Evolutionary conservation across 2,797 vertebrate species (phyloP).

Genomic region (Galagoides demidoff): DNA sequence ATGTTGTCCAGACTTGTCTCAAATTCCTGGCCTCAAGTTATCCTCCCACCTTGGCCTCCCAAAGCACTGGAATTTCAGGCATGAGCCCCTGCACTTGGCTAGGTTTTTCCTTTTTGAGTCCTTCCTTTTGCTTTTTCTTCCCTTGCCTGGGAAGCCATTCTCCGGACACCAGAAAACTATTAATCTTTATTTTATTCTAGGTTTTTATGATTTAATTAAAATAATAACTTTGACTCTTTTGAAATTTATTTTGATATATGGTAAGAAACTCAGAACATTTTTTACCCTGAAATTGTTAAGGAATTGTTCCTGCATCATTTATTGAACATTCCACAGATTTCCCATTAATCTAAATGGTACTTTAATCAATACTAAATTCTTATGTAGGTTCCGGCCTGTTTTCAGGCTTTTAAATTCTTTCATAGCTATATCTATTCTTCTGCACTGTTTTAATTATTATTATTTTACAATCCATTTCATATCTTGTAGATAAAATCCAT

Average conservation of each 20-base stretch:
- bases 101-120: not conserved
- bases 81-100: not conserved
- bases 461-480: conserved; percentile 56
- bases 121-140: not conserved
- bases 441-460: conserved; percentile 59
- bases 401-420: conserved; percentile 58
- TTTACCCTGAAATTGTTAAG: conserved; percentile 40
- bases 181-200: conserved; percentile 41
- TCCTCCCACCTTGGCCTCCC: not conserved
- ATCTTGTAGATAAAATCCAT: conserved; percentile 50
- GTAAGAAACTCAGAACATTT: not conserved
- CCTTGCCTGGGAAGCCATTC: not conserved
- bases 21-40: not conserved
- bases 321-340: conserved; percentile 29
- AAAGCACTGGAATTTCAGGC: not conserved
- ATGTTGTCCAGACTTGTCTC: not conserved
- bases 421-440: not conserved
- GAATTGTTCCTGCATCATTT: conserved; percentile 56
- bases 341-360: conserved; percentile 59
- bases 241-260: conserved; percentile 56
- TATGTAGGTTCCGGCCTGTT: not conserved
- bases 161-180: not conserved
- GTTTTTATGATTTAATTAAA: conserved; percentile 66
- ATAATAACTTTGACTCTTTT: conserved; percentile 52
- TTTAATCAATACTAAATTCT: conserved; percentile 62